Conservation (phyloP, 2,888 invertebrate species). For the Gerris lacustris region DNA sequence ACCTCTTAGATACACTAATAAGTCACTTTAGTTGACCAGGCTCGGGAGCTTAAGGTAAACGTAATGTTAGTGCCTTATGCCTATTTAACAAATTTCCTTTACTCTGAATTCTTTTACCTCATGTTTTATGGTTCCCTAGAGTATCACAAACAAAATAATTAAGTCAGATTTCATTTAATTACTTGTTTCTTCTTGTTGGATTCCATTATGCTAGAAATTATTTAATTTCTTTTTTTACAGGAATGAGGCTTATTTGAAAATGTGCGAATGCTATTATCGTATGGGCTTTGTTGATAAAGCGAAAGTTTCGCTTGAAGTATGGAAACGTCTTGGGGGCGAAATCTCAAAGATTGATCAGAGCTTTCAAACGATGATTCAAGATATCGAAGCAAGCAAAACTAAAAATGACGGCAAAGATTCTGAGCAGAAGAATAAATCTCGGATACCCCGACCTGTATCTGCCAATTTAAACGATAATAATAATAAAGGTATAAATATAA, state of each 20-base stretch:
- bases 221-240: constrained; percentile 34
- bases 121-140: too few species aligned
- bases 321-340: constrained; percentile 36
- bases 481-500: not conserved
- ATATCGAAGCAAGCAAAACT: not conserved
- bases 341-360: constrained; percentile 17
- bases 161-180: too few species aligned
- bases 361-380: constrained; percentile 13
- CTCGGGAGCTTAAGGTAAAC: too few species aligned
- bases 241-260: constrained; percentile 53
- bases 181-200: too few species aligned
- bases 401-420: not conserved
- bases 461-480: not conserved
- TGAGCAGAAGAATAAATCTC: not conserved
- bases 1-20: too few species aligned
- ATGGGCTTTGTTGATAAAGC: constrained; percentile 49
- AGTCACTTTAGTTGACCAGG: too few species aligned
- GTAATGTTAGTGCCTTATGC: too few species aligned
- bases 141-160: too few species aligned
- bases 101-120: too few species aligned
- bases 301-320: constrained; percentile 50
- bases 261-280: constrained; percentile 56
- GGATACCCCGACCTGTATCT: not conserved
- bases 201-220: too few species aligned
- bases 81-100: too few species aligned